Evolutionary conservation across 1,140 invertebrate genomes (phyloP).

Genomic region (Bradysia coprophila): DNA sequence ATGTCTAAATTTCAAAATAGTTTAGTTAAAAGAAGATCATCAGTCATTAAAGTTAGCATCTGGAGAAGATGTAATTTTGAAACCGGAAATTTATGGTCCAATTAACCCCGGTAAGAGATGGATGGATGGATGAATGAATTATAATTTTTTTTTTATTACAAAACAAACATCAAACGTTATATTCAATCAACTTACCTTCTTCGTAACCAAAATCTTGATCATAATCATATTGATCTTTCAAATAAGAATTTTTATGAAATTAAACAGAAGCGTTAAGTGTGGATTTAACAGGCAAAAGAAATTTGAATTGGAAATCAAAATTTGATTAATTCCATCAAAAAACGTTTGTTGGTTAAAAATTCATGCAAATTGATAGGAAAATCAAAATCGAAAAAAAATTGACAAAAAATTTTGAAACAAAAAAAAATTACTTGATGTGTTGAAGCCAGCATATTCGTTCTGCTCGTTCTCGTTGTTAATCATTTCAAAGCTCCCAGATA

Average conservation of each 20-base stretch:
- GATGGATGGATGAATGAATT: no score
- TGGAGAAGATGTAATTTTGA: no score
- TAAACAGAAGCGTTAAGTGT: no score
- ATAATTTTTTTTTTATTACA: no score
- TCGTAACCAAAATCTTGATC: background rate
- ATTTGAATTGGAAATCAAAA: no score
- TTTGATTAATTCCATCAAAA: background rate
- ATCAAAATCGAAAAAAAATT: background rate
- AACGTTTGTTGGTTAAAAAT: background rate
- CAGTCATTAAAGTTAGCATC: no score
- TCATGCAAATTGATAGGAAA: background rate
- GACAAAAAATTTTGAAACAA: background rate
- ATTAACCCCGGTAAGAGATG: no score
- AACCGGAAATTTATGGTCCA: no score
- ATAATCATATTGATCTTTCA: background rate
- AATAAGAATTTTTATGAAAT: no score
- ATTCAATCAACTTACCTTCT: conserved; percentile 1
- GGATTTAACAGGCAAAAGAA: background rate
- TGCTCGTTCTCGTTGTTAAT: conserved; percentile 20
- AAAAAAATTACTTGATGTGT: background rate
- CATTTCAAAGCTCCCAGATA: conserved; percentile 21
- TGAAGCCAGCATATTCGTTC: conserved; percentile 8
- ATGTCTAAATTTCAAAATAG: no score
- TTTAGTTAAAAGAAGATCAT: no score
- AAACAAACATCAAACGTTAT: no score